These are phyloP conservation scores for Cichlasoma orientale DNA, from an alignment of 2,797 vertebrate species.

Conservation along the genomic window DNA sequence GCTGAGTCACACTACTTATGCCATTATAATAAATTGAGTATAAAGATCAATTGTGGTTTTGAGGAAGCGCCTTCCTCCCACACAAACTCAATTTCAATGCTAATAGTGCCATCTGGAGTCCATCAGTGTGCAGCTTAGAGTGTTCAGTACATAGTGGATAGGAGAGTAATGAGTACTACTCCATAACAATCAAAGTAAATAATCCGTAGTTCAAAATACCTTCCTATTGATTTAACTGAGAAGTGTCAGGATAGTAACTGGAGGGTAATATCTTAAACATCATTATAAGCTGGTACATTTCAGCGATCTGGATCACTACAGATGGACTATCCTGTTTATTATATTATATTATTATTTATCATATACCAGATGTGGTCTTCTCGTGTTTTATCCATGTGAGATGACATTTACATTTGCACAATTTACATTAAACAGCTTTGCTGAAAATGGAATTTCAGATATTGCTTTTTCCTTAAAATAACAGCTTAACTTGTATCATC, in stretches of 20 bases:
- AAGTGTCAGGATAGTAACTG: background rate
- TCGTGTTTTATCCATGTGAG: background rate
- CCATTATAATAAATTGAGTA: constrained; percentile 35
- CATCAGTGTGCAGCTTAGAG: background rate
- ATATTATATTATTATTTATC: background rate
- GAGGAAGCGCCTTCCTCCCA: background rate
- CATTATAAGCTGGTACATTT: background rate
- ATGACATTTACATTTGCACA: background rate
- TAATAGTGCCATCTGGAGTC: constrained; percentile 77
- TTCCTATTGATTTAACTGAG: background rate
- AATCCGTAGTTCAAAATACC: background rate
- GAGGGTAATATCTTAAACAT: background rate
- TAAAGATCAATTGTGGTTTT: constrained; percentile 27
- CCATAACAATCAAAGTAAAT: background rate
- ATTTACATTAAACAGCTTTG: background rate
- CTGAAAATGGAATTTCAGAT: background rate
- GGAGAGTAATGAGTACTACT: background rate
- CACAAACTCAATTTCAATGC: constrained; percentile 15
- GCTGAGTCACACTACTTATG: constrained; percentile 21
- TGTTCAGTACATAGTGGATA: background rate
- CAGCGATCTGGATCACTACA: background rate
- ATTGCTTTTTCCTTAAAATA: background rate
- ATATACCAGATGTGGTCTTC: background rate
- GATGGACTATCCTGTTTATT: background rate
- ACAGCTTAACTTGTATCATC: background rate